Percentiles rank a stretch among this genome's conserved stretches.
phyloP scores from a whole-genome alignment of 2,113 vertebrate genomes.

The Malurus elegans region DNA sequence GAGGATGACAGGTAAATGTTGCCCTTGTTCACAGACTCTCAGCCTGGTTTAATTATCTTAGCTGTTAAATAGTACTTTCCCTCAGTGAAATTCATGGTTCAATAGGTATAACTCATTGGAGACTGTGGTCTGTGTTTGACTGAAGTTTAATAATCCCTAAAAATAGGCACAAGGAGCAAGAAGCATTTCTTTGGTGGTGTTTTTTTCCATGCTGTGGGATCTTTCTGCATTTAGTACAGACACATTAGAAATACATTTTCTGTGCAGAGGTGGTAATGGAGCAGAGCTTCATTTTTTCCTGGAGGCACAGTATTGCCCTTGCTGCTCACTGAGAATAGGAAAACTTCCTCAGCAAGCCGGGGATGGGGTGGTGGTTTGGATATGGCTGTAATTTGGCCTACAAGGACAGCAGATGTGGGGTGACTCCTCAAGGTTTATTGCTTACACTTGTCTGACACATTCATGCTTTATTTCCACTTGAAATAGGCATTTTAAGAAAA shows the following conservation, averaged over 20 bases:
- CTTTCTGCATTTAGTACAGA: background rate
- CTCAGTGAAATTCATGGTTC: background rate
- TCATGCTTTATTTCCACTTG: background rate
- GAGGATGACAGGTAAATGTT: background rate
- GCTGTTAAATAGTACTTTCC: background rate
- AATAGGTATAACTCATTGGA: background rate
- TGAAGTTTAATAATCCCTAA: background rate
- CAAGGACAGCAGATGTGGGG: background rate
- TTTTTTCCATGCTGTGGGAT: background rate
- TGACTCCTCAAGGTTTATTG: background rate
- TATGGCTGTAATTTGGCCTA: background rate
- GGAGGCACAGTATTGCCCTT: accelerated
- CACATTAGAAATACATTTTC: background rate
- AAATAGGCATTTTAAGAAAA: background rate
- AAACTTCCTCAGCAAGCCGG: accelerated
- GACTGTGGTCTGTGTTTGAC: background rate
- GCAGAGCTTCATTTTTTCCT: background rate
- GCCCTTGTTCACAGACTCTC: background rate
- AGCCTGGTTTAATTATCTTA: background rate
- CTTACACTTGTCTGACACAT: background rate
- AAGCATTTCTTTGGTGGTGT: background rate
- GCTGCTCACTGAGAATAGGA: background rate
- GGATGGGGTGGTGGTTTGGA: background rate
- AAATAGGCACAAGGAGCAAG: background rate
- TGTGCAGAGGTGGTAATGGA: background rate